A percentile compares a stretch with the other conserved stretches of the same genome.
Conservation (phyloP, 2,113 vertebrate genomes). For the Cynopterus brachyotis region DNA sequence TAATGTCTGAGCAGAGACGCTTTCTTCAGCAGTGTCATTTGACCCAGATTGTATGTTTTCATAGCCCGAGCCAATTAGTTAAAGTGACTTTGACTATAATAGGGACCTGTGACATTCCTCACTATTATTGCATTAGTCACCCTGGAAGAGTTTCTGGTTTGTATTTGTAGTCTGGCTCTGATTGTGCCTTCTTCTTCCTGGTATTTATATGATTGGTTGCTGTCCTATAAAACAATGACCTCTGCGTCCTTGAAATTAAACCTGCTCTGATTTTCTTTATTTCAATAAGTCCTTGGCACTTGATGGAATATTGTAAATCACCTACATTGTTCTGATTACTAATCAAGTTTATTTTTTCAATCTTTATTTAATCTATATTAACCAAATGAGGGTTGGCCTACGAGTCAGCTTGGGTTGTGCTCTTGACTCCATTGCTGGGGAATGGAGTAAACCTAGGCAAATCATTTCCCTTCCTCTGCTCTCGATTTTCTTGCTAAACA, state of each 20-base stretch:
- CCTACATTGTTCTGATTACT: conserved; percentile 24
- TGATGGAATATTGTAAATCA: not conserved
- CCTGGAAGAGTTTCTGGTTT: conserved; percentile 33
- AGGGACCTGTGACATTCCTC: conserved; percentile 62
- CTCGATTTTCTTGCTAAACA: not conserved
- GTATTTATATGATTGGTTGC: conserved; percentile 25
- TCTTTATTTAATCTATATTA: conserved; percentile 9
- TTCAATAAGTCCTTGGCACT: not conserved
- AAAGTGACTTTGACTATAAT: conserved; percentile 73
- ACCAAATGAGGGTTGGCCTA: not conserved
- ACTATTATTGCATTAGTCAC: conserved; percentile 8
- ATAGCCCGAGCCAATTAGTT: conserved; percentile 69
- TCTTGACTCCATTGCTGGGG: not conserved
- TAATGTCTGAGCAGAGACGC: conserved; percentile 48
- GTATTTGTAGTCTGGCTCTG: conserved; percentile 23
- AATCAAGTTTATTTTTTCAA: not conserved
- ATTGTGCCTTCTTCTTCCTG: conserved; percentile 58
- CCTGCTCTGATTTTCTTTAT: not conserved
- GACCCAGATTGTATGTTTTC: conserved; percentile 67
- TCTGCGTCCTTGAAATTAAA: conserved; percentile 67
- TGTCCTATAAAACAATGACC: conserved; percentile 58
- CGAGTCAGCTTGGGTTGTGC: not conserved
- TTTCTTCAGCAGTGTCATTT: conserved; percentile 24
- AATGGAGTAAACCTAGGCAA: not conserved
- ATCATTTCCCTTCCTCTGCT: not conserved